Base-by-base conservation (phyloP, 2,888 invertebrate genomes). In the Heteropelma amictum region DNA sequence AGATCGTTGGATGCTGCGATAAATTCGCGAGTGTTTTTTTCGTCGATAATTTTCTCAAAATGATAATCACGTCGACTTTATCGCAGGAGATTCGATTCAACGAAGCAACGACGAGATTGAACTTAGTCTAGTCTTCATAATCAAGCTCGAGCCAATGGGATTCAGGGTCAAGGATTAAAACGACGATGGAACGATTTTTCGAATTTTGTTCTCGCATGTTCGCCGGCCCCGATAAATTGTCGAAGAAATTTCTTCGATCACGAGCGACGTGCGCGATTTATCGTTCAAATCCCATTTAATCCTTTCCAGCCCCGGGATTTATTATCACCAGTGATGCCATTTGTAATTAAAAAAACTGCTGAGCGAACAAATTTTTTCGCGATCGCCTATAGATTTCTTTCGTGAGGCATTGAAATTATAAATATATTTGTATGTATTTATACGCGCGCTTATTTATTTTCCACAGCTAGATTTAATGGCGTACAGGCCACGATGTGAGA, bases 401-500 rank as follows among this genome's bases (percentile, higher is more conserved):
- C 17, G 17, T 10, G 14, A 26, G 17, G 17, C 17, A 26, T 10
- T 28, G 7, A 14, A n/a, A 2, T n/a, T 1, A 10, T 35, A 6
- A n/a, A 33, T 54, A 54, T 54, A 23, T 6, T 47, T 47, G 17
- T 8, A 5, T 2, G 23, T 47, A 21, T n/a, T 21, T 47, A 23
- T 42, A 42, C 19, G 14, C 12, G 23, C 23, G 23, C 21, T 23
- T 47, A 23, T 47, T 23, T 4, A 12, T 12, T 47, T 12, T 47
- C 10, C 21, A 47, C 23, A 49, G 49, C 49, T 28, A 7, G 49
- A 26, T 40, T 51, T 28, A 65, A 42, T 42, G 42, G 53, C 53
- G 42, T 53, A 65, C 35, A 40, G 51, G 17, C 14, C 14, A 33
- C 58, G 53, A 64, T 64, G 58, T 51, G 73, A 64, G 40, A 58